A percentile compares a stretch with the other conserved stretches of the same genome.
phyloP scores from a whole-genome alignment of 2,797 vertebrate genomes.

The Cyprinodon diabolis region DNA sequence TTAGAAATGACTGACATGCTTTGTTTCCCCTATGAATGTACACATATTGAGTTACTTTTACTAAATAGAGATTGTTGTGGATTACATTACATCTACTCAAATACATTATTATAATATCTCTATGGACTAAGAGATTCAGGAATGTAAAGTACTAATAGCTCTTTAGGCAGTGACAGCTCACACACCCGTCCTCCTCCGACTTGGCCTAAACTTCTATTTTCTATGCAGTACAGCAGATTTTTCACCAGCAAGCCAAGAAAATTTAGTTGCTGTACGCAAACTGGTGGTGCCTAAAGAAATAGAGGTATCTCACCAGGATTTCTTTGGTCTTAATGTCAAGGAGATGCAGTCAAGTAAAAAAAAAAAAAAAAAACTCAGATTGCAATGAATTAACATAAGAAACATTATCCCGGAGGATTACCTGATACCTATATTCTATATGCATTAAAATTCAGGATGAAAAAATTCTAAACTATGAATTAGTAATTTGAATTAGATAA shows the following conservation, averaged over 20 bases:
- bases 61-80: slow-evolving; percentile 43
- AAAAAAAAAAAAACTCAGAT: not conserved
- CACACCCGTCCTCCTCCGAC: slow-evolving; percentile 14
- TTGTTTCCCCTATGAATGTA: slow-evolving; percentile 37
- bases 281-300: slow-evolving; percentile 38
- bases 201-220: slow-evolving; percentile 28
- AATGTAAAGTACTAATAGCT: slow-evolving; percentile 35
- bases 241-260: slow-evolving; percentile 6
- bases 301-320: slow-evolving; percentile 46
- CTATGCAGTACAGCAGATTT: not conserved
- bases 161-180: slow-evolving; percentile 35
- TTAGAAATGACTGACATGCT: slow-evolving; percentile 61
- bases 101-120: slow-evolving; percentile 37
- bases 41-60: slow-evolving; percentile 40
- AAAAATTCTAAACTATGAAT: not conserved
- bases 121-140: slow-evolving; percentile 41
- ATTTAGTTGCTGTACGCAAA: not conserved
- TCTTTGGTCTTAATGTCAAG: slow-evolving; percentile 79
- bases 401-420: slow-evolving; percentile 1
- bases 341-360: slow-evolving; percentile 22
- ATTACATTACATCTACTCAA: slow-evolving; percentile 52
- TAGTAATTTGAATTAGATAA: not conserved
- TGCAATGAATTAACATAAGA: slow-evolving; percentile 12
- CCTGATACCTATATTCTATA: slow-evolving; percentile 4
- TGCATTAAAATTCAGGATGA: slow-evolving; percentile 21